Conservation (phyloP, 2,888 invertebrate species). For the Phasia obesa region DNA sequence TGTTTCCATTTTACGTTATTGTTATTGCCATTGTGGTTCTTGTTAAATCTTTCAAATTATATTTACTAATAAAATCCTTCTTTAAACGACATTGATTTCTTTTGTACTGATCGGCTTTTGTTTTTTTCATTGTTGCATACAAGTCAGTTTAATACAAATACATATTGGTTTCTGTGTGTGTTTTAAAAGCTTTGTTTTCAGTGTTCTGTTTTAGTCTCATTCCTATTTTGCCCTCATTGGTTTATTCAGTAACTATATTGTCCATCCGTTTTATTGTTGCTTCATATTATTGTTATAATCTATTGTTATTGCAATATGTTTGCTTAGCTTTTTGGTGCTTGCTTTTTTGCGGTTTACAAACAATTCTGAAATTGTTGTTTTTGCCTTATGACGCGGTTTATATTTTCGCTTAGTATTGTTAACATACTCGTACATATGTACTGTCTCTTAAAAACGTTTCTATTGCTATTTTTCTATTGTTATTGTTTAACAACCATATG, state of each 20-base stretch:
- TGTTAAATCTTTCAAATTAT: no score
- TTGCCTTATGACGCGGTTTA: constrained; percentile 38
- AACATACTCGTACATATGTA: constrained; percentile 32
- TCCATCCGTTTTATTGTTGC: constrained; percentile 13
- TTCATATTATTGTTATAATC: constrained; percentile 22
- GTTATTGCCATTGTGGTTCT: no score
- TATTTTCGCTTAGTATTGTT: constrained; percentile 21
- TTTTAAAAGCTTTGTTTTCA: no score
- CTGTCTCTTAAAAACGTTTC: constrained; percentile 41
- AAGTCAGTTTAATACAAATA: no score
- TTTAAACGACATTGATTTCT: no score
- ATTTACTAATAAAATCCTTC: no score
- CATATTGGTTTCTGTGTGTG: no score
- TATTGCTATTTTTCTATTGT: constrained; percentile 44
- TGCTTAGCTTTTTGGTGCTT: constrained; percentile 10
- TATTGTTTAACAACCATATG: constrained; percentile 26
- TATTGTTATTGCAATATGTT: constrained; percentile 45
- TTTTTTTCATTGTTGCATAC: no score
- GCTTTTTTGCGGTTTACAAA: constrained; percentile 18
- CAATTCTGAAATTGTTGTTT: constrained; percentile 20
- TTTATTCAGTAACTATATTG: not conserved
- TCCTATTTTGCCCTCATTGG: not conserved
- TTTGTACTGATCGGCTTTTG: no score
- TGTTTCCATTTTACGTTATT: no score
- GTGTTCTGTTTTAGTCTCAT: constrained; percentile 5